Evolutionary conservation across 2,113 vertebrate species (phyloP).

Genomic region (Aplodontia rufa): DNA sequence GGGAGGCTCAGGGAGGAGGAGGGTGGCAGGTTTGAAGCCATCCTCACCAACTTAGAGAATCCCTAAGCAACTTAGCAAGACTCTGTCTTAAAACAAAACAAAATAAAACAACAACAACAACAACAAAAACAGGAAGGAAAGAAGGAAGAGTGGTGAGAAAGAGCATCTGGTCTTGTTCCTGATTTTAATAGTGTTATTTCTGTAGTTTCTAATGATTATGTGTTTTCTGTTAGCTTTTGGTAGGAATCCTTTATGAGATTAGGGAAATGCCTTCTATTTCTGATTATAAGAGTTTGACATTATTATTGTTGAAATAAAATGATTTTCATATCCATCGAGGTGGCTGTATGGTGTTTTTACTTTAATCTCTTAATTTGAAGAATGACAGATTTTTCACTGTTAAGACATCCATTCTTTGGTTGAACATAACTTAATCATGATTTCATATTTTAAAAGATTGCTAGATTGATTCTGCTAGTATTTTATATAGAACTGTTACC

Average conservation of each 20-base stretch:
- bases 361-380: neutral
- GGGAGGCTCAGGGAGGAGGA: too few species aligned
- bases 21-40: too few species aligned
- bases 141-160: neutral
- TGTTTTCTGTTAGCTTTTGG: neutral
- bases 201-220: neutral
- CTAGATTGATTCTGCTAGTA: neutral
- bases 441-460: neutral
- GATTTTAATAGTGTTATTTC: neutral
- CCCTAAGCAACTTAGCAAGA: too few species aligned
- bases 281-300: neutral
- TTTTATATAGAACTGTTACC: neutral
- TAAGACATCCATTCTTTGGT: neutral
- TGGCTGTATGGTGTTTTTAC: neutral
- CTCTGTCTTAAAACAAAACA: too few species aligned
- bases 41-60: too few species aligned
- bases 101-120: too few species aligned
- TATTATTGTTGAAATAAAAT: neutral
- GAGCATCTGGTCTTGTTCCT: neutral
- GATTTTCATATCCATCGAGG: neutral
- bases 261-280: neutral
- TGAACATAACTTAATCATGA: neutral
- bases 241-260: neutral
- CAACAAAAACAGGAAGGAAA: too few species aligned
- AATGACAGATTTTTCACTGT: neutral